Evolutionary conservation across 2,113 vertebrate species (phyloP), one percentile per base, ranked within the genome.

Genomic region (Antennarius striatus): DNA sequence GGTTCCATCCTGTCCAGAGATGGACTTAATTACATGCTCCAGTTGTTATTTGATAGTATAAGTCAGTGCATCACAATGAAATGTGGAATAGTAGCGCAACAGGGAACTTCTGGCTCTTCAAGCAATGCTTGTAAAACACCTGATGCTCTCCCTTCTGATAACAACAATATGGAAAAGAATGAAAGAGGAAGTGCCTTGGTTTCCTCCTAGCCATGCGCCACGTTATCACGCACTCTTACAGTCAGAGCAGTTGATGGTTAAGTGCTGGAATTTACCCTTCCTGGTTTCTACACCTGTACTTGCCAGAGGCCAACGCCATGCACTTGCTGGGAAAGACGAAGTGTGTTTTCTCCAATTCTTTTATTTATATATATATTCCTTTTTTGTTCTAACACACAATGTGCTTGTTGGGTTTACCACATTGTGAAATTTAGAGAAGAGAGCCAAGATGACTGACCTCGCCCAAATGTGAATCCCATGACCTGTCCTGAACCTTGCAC

Each of bases 111-210:
- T 73, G 32, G 17, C 32, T 8, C 0, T 8, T 15, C 10, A 36
- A 28, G 16, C 40, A 56, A 48, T 50, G 15, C 29, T 62, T 56
- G 15, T 51, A 56, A 51, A 68, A 48, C 30, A 51, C 47, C 71
- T 68, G 53, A 50, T 40, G 56, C 17, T 68, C 73, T 68, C 63
- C 66, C 69, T 49, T 70, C 51, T 79, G 70, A 77, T 79, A 73
- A 81, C 68, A 74, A 63, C 66, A 36, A 79, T 64, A 68, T 70
- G 80, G 80, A 85, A 82, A 83, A 79, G 71, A 83, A 73, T 72
- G 74, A 81, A 91, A 88, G 80, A 88, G 85, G 88, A 90, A 90
- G 81, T 85, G 43, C 59, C 43, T 79, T 63, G 36, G 68, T 85
- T 88, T 88, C 75, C 79, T 86, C 59, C 64, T 84, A 40, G 60